Percentiles rank a stretch among this genome's conserved stretches.
Evolutionary conservation across 2,797 vertebrate genomes (phyloP).

Genomic region (Diglossa cyanea): DNA sequence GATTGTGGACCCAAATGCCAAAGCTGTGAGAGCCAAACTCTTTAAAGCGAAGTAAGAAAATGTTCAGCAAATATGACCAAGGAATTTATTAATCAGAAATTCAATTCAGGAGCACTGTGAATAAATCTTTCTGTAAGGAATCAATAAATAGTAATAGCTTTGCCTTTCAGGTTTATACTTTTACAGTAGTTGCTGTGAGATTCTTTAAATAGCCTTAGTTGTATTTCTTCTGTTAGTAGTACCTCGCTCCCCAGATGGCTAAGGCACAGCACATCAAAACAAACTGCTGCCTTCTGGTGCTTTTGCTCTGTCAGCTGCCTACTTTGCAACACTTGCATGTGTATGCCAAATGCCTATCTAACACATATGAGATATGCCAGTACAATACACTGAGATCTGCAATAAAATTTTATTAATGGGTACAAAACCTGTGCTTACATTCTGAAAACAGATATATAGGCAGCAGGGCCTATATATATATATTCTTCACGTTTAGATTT

Average conservation of each 20-base stretch:
- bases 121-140: conserved; percentile 7
- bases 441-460: background rate
- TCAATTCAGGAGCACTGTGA: background rate
- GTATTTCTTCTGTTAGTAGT: conserved; percentile 14
- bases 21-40: background rate
- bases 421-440: background rate
- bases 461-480: background rate
- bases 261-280: conserved; percentile 6
- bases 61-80: background rate
- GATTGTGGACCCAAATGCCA: background rate
- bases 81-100: conserved; percentile 3
- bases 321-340: background rate
- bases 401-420: conserved; percentile 8
- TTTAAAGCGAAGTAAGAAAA: background rate
- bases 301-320: conserved; percentile 45
- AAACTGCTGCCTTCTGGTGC: conserved; percentile 2
- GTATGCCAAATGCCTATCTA: background rate
- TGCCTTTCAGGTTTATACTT: background rate
- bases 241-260: background rate
- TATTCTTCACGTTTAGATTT: background rate
- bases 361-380: background rate
- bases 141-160: background rate
- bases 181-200: background rate
- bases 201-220: conserved; percentile 13
- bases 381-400: background rate